phyloP scores from a whole-genome alignment of 2,113 vertebrate species.

The Rhadina sibilatrix region DNA sequence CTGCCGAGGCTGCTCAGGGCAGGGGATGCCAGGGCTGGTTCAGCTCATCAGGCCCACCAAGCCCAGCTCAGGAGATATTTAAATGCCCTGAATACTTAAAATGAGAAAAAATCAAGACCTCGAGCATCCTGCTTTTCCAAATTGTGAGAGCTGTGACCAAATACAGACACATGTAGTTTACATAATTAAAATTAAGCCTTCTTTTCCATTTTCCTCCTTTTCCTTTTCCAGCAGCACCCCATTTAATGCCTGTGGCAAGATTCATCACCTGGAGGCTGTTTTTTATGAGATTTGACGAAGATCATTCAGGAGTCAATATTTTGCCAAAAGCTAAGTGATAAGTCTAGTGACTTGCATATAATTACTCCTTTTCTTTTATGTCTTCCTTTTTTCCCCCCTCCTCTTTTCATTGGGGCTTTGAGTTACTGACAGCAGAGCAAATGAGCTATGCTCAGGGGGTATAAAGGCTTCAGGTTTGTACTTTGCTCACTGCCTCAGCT shows the following conservation, averaged over 20 bases:
- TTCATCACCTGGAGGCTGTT: conserved; percentile 33
- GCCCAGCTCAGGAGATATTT: neutral
- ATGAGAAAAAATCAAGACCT: neutral
- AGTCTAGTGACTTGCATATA: conserved; percentile 41
- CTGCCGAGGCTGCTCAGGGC: neutral
- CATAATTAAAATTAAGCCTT: conserved; percentile 17
- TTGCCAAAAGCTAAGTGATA: conserved; percentile 63
- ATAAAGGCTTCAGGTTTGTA: neutral
- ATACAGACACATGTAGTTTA: neutral
- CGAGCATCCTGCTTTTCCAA: neutral
- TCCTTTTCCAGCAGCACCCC: neutral
- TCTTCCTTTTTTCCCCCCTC: neutral
- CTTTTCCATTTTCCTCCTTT: neutral
- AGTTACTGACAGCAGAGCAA: conserved; percentile 63
- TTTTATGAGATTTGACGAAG: conserved; percentile 61
- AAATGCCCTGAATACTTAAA: conserved; percentile 39
- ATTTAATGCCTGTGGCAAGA: conserved; percentile 40
- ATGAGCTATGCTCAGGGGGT: conserved; percentile 51
- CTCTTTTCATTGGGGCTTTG: conserved; percentile 30
- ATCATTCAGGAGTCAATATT: conserved; percentile 62
- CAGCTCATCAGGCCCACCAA: neutral
- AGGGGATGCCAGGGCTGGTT: neutral
- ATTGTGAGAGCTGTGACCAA: neutral
- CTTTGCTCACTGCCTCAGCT: conserved; percentile 29
- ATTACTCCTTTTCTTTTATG: conserved; percentile 35